Evolutionary conservation across 2,888 invertebrate genomes (phyloP), one percentile per base, ranked within the genome.

Genomic region (Pandemis heparana): DNA sequence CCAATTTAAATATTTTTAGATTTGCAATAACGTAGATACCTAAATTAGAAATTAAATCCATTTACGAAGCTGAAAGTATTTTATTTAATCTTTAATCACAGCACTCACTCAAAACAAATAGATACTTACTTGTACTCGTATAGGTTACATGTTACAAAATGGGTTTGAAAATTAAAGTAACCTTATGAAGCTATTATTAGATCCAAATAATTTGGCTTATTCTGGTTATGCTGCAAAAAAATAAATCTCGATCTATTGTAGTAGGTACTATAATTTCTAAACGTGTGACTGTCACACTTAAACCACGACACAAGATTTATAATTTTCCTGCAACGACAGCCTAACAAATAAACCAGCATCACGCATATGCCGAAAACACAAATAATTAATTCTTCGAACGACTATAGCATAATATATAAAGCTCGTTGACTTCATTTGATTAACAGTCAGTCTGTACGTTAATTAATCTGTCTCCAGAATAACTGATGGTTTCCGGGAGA

Each of bases 401-500:
- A 56, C 56, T 12, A 12, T 23, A 23, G 23, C 63, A 14, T 32
- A 32, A 32, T 32, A 16, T 3, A 9, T 53, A 63, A 63, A 16
- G 60, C 69, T 61, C 43, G 60, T 70, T 74, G 18, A 69, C 53
- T 43, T 51, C 23, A 48, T 64, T 51, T 74, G 60, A 74, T 70
- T 65, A 70, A 43, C 64, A 64, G 51, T 53, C 59, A 64, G 65
- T 65, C 63, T 46, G 43, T 12, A 46, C 23, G 56, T 43, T 65
- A 74, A 74, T 74, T 74, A 74, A 65, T 64, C 60, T 60, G 64
- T 46, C 56, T 68, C 64, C 59, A 64, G 75, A 70, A 70, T 87
- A 88, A 89, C 85, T 80, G 83, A 77, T 79, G 77, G 75, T 83
- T 88, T 89, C 89, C 89, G 86, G 86, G 81, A 75, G 79, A 82